These are phyloP conservation scores for Antechinus flavipes DNA, from an alignment of 2,113 vertebrate species.

Conservation along the genomic window DNA sequence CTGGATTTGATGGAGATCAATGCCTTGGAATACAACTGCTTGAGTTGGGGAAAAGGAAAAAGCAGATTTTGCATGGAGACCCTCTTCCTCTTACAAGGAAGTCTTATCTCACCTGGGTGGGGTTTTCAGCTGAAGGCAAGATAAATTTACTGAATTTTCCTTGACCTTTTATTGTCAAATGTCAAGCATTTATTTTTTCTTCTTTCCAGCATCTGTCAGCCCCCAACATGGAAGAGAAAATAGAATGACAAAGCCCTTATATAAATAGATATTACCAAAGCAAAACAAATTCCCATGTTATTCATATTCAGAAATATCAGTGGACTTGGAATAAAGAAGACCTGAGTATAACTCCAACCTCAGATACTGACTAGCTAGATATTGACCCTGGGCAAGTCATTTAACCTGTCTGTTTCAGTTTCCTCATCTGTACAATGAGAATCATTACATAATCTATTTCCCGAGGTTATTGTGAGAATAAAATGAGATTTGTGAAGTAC, in stretches of 20 bases:
- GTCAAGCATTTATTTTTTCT: not conserved
- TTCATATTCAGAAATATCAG: not conserved
- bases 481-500: not conserved
- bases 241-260: not conserved
- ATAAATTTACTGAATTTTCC: constrained; percentile 60
- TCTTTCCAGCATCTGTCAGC: not conserved
- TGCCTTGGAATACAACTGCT: constrained; percentile 94
- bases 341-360: not conserved
- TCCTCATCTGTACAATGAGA: not conserved
- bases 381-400: not conserved
- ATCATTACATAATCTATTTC: not conserved
- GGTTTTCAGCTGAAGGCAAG: constrained; percentile 96
- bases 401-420: not conserved
- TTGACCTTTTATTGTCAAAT: not conserved
- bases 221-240: not conserved
- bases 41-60: constrained; percentile 88
- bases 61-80: constrained; percentile 89
- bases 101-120: constrained; percentile 92
- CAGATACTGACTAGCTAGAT: not conserved
- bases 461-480: not conserved
- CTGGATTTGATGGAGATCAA: constrained; percentile 95
- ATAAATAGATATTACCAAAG: not conserved
- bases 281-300: not conserved
- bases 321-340: not conserved
- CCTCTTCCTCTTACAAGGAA: constrained; percentile 91